Evolutionary conservation across 64 coral and sea anemone species (phyloP), one percentile per base, ranked within the genome.

Genomic region (Anthopleura sola): DNA sequence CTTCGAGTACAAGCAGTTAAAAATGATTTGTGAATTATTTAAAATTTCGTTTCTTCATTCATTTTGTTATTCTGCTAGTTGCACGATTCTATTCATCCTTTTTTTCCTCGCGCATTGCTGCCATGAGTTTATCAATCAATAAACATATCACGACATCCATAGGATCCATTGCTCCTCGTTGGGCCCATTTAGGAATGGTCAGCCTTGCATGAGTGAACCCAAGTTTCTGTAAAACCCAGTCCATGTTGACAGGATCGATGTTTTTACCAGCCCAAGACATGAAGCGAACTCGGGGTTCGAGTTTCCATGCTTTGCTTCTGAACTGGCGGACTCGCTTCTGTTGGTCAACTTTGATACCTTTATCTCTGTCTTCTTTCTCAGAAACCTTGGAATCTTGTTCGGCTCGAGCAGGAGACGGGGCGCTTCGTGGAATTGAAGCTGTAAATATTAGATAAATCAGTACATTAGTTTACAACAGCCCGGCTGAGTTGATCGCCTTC

Each of bases 131-230:
- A 75, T 99, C 93, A 75, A 92, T 88, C 81, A 99, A 87, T 6
- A 99, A 57, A 36, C 93, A 99, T 15, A 99, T 49, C 84, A 99
- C 94, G 15, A 88, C 47, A 49, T 95, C 93, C 97, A 99, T 98
- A 38, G 96, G 96, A 81, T 98, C 96, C 96, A 98, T 98, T 9
- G 96, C 96, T 23, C 96, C 96, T 34, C 96, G 92, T 36, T 98
- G 96, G 16, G 90, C 96, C 96, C 96, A 98, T 50, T 98, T 98
- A 1, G 96, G 96, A 28, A 98, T 98, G 18, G 96, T 98, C 85
- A 98, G 80, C 33, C 85, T 89, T 44, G 96, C 96, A 85, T 98
- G 92, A 20, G 89, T 86, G 60, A 98, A 98, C 3, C 96, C 96
- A 18, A 98, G 84, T 76, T 98, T 98, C 75, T 98, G 92, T 47